phyloP scores from a whole-genome alignment of 2,113 vertebrate genomes.

The Oceanites oceanicus region DNA sequence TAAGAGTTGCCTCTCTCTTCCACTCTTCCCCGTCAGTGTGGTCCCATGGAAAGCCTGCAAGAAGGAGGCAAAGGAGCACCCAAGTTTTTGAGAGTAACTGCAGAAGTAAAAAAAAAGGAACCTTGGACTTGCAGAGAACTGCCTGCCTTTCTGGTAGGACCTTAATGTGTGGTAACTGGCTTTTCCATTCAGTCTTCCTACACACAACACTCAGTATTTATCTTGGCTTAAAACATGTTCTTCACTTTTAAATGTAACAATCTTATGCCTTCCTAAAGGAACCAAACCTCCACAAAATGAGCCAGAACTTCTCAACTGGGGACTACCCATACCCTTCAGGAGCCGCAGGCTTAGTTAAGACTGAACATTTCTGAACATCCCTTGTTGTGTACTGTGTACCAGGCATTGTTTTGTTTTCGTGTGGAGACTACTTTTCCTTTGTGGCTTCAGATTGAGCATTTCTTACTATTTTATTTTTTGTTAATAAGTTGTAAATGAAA shows the following conservation, averaged over 20 bases:
- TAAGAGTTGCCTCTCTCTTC: background rate
- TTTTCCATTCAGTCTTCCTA: background rate
- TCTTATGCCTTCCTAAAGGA: background rate
- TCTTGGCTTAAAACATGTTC: background rate
- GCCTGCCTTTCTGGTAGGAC: background rate
- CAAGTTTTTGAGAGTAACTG: background rate
- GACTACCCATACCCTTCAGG: background rate
- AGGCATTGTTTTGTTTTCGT: background rate
- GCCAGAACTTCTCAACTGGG: background rate
- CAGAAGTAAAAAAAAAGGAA: background rate
- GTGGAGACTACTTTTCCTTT: background rate
- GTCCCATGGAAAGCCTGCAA: background rate
- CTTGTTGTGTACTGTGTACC: background rate
- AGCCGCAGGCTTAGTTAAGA: background rate
- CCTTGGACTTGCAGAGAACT: background rate
- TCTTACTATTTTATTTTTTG: background rate
- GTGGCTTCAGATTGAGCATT: background rate
- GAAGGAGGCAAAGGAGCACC: background rate
- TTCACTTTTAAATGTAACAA: background rate
- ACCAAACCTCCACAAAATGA: background rate
- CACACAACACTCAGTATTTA: background rate
- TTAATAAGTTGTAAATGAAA: constrained; percentile 33
- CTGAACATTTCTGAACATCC: background rate
- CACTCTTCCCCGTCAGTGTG: background rate
- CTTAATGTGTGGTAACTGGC: background rate